Percentiles rank a stretch among this genome's conserved stretches.
These are phyloP conservation scores for Scolopax mira DNA, from an alignment of 2,113 vertebrate species.

Conservation along the genomic window DNA sequence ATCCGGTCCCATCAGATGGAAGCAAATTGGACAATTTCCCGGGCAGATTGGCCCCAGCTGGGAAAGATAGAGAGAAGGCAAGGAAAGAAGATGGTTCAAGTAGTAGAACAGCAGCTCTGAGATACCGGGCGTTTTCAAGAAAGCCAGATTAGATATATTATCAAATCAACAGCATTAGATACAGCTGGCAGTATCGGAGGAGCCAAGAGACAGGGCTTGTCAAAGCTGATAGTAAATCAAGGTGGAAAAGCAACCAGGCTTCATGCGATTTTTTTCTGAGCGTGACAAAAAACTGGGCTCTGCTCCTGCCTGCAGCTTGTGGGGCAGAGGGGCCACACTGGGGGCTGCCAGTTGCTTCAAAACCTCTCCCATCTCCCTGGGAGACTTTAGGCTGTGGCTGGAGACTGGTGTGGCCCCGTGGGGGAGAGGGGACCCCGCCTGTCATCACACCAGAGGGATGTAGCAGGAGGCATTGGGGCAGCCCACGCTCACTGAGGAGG, in stretches of 20 bases:
- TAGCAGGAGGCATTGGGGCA: accelerated
- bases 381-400: neutral
- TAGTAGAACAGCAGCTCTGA: slow-evolving; percentile 49
- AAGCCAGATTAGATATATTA: slow-evolving; percentile 53
- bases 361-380: neutral
- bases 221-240: slow-evolving; percentile 29
- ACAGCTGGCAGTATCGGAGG: neutral
- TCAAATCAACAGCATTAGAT: slow-evolving; percentile 54
- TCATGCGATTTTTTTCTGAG: neutral
- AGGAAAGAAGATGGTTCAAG: slow-evolving; percentile 38
- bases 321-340: accelerated
- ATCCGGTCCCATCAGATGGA: slow-evolving; percentile 51
- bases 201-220: slow-evolving; percentile 8
- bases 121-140: neutral
- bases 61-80: slow-evolving; percentile 17
- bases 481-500: neutral
- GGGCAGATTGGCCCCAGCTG: slow-evolving; percentile 60
- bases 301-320: accelerated
- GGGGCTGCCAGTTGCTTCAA: neutral
- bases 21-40: slow-evolving; percentile 58
- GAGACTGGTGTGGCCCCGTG: neutral
- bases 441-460: accelerated
- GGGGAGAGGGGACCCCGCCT: neutral
- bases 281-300: neutral
- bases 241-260: slow-evolving; percentile 2